Percentiles rank a stretch among this genome's conserved stretches.
Evolutionary conservation across 2,888 invertebrate species (phyloP).

Genomic region (Melieria omissa): DNA sequence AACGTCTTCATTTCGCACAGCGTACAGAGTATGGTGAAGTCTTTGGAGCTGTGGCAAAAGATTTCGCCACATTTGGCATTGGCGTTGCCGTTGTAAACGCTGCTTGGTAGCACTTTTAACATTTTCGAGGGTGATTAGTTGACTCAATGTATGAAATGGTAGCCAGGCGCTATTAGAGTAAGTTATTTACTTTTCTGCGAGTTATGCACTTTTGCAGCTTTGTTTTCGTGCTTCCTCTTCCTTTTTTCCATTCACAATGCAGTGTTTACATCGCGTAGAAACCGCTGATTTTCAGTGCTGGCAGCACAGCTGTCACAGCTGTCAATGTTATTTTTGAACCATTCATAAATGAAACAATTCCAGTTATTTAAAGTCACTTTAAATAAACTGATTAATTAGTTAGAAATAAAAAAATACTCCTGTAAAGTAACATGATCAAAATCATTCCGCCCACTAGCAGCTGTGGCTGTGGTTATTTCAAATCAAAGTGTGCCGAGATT

Average conservation of each 20-base stretch:
- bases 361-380: too few relatives aligned
- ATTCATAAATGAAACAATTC: too few relatives aligned
- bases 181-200: background rate
- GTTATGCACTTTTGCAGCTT: too few relatives aligned
- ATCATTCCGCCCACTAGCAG: conserved; percentile 17
- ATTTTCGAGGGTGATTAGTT: background rate
- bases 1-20: conserved; percentile 59
- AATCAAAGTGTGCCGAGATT: conserved; percentile 52
- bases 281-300: conserved; percentile 1
- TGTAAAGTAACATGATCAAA: conserved; percentile 36
- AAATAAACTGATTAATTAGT: background rate
- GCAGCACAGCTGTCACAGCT: too few relatives aligned
- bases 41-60: conserved; percentile 56
- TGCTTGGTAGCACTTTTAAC: conserved; percentile 18
- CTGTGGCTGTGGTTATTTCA: conserved; percentile 25
- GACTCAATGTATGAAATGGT: background rate
- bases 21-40: conserved; percentile 57
- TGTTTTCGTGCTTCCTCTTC: background rate
- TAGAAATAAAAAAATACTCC: background rate
- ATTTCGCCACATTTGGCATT: conserved; percentile 59
- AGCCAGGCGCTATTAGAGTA: background rate
- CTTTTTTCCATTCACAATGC: background rate
- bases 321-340: too few relatives aligned
- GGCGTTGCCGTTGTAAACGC: background rate
- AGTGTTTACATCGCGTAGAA: background rate